Evolutionary conservation across 2,797 vertebrate species (phyloP), one percentile per base, ranked within the genome.

Genomic region (Apogon hyalosoma): DNA sequence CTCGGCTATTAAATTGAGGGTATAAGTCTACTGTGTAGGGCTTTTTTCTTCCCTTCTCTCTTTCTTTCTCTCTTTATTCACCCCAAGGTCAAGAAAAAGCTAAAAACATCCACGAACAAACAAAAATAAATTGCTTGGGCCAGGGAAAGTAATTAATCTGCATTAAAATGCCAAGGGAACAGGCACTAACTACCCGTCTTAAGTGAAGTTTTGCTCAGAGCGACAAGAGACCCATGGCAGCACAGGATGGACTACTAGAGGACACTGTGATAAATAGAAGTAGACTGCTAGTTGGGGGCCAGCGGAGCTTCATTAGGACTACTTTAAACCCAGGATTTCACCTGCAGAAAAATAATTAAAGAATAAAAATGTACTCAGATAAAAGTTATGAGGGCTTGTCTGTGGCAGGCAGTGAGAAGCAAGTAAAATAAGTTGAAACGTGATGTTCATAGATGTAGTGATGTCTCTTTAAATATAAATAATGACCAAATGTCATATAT

Each of bases 1-100:
- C 94, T 96, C 93, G 92, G 95, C 95, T 95, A 96, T 96, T 98
- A 98, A 98, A 98, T 96, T 96, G 96, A 96, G 94, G 92, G 95
- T 96, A 96, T 97, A 96, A 93, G 95, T 98, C 95, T 96, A 95
- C 89, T 91, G 90, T 88, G 88, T 75, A 87, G 83, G 83, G 73
- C 53, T 74, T 83, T 90, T 81, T 54, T 73, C 57, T 74, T 78
- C 63, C 76, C 60, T 80, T 63, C 83, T 73, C 64, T 72, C 47
- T 69, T 52, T 67, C 67, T 70, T 53, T 84, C 92, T 72, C 71
- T 84, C 65, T 73, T 79, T 82, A 93, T 94, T 95, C 90, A 95
- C 92, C 93, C 89, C 91, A 93, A 95, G 95, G 95, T 97, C 94
- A 96, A 92, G 57, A 89, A 91, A 79, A 88, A 92, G 91, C 79